These are phyloP conservation scores for Acrocephalus arundinaceus DNA, from an alignment of 2,113 vertebrate species.

Conservation along the genomic window DNA sequence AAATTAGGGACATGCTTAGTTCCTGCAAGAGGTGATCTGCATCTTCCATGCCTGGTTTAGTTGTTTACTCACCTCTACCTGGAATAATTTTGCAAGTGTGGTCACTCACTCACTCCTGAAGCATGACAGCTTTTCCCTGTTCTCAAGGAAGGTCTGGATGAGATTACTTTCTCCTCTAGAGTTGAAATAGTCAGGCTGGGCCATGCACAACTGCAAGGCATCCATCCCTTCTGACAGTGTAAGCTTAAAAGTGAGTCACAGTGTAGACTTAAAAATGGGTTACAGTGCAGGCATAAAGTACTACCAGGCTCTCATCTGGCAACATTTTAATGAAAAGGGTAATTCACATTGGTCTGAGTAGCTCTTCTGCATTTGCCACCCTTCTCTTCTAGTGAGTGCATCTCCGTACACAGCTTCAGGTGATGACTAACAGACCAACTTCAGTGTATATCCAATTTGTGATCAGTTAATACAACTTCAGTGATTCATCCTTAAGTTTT, in stretches of 20 bases:
- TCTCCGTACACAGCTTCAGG: background rate
- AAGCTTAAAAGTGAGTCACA: background rate
- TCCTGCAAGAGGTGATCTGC: background rate
- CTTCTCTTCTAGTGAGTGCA: background rate
- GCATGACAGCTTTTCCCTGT: background rate
- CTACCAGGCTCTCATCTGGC: background rate
- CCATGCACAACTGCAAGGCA: accelerated
- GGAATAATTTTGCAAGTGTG: background rate
- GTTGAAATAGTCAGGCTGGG: background rate
- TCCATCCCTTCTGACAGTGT: background rate
- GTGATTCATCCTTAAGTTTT: background rate
- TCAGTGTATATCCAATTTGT: too few species aligned
- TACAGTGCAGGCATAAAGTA: background rate
- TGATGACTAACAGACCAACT: background rate
- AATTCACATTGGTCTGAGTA: background rate
- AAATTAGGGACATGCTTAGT: background rate
- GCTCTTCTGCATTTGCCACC: background rate
- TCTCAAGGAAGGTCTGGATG: background rate
- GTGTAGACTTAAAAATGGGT: background rate
- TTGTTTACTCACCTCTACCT: background rate
- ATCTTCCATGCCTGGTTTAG: background rate
- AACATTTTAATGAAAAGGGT: background rate
- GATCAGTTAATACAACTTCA: background rate
- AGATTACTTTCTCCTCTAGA: background rate
- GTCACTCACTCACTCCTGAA: background rate